Conservation (phyloP, 2,888 invertebrate genomes). For the Drosophila paranaensis region DNA sequence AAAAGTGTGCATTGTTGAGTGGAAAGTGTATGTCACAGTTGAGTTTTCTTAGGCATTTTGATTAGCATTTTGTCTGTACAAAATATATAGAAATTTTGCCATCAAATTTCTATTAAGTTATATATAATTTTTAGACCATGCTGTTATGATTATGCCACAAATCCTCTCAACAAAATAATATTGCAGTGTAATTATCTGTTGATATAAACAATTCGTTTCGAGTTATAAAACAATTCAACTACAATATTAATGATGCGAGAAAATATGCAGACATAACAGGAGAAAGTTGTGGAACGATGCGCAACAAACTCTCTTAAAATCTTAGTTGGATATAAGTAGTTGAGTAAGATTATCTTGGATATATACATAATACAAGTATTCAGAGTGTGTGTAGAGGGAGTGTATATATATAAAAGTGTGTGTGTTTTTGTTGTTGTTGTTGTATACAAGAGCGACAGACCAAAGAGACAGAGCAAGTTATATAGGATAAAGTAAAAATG, state of each 20-base stretch:
- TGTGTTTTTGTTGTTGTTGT: conserved; percentile 7
- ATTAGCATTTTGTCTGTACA: conserved; percentile 15
- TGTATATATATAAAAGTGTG: neutral
- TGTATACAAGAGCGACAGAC: conserved; percentile 66
- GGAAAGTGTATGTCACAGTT: conserved; percentile 24
- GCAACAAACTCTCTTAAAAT: conserved; percentile 15
- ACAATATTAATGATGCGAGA: conserved; percentile 82
- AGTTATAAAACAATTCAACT: conserved; percentile 74
- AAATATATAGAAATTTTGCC: neutral
- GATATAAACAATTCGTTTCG: conserved; percentile 29
- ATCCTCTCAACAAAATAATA: conserved; percentile 78
- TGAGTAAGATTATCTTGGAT: conserved; percentile 31
- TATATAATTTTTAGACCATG: conserved; percentile 32
- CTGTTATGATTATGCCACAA: conserved; percentile 57
- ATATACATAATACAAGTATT: conserved; percentile 26
- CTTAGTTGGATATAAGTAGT: conserved; percentile 25
- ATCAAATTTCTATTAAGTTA: neutral
- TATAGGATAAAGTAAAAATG: conserved; percentile 44
- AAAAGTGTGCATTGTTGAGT: conserved; percentile 29
- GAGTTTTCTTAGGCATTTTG: conserved; percentile 6
- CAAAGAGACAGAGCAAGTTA: conserved; percentile 61
- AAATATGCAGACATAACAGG: conserved; percentile 70
- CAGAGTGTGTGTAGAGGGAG: conserved; percentile 9
- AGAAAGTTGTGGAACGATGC: conserved; percentile 35
- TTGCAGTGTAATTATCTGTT: conserved; percentile 75